Base-by-base conservation (phyloP, 2,888 invertebrate genomes). In the Nipponacmea schrenckii region DNA sequence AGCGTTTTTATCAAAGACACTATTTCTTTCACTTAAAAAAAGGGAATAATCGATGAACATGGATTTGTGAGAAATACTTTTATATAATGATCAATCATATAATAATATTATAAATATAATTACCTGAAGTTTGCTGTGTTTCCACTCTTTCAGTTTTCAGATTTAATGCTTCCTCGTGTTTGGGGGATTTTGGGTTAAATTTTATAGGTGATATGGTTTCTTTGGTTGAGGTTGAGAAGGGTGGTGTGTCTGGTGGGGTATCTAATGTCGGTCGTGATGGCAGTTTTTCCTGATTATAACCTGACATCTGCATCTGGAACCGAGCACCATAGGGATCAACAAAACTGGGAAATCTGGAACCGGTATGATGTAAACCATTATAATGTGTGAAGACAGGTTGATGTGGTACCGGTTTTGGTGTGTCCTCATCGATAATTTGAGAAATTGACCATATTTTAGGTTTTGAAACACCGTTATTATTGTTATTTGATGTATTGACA, bases 401-500 rank as follows among this genome's bases (percentile, higher is more conserved):
- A n/a, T 48, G 48, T 2, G 68, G 46, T 1, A 20, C 45, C 7
- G 62, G 46, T 45, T 69, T 69, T 14, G 68, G 46, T 12, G 56
- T 24, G 56, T 56, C 56, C 20, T 56, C 20, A 26, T 69, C 76
- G 26, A 76, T 74, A 14, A 78, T 78, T 67, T 78, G 76, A n/a
- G 78, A 79, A 31, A 80, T 80, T 26, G 80, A 80, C 80, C 80
- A 80, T 66, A 80, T 79, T 65, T 77, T 77, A 17, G 80, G 74
- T 70, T 78, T 80, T n/a, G 74, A 26, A 31, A 62, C 66, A 31
- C 46, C 24, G 39, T 27, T 26, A 63, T 20, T 69, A 56, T 56
- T 56, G 20, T n/a, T n/a, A n/a, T n/a, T 20, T 20, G 56, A 56
- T 56, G 56, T 56, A 56, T 56, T 56, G 20, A 56, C 56, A 24